Evolutionary conservation across 2,113 vertebrate species (phyloP), one percentile per base, ranked within the genome.

Genomic region (Labeo rohita): DNA sequence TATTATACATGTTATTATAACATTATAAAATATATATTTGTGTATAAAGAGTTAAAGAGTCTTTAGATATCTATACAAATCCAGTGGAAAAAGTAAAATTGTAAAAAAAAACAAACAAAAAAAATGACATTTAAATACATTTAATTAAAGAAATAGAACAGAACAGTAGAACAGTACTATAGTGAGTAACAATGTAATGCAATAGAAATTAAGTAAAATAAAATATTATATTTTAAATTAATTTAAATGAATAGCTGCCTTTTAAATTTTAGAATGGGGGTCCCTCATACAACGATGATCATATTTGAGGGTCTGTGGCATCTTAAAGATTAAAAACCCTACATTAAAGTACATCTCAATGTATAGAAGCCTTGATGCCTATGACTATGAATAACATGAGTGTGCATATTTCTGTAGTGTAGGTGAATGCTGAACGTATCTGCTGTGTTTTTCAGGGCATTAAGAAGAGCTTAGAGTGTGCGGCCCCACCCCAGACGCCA

Each of bases 361-460:
- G n/a, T 23, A 75, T 28, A 50, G 73, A 77, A 16, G 9, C 39
- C 0, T 45, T 45, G 39, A 72, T 72, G 47, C 1, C 34, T 36
- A 59, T 47, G 3, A 15, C 21, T n/a, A 13, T 23, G 21, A 23
- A 45, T 10, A 65, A 23, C 18, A 66, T 13, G 63, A 18, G 13
- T 56, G 10, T 84, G 39, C 45, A 8, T 28, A 45, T 45, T 45
- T 45, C 70, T 45, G 12, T 49, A 79, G 52, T 81, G 9, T 15
- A 47, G 43, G 50, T 76, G 49, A 80, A 85, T 43, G 28, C 54
- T 85, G 75, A 79, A 76, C 7, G n/a, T 16, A 28, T 28, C 13
- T 56, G 61, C 49, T 84, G 52, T 65, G 77, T 82, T 76, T 63
- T 63, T 56, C 52, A 89, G 88, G 47, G 77, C 65, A 74, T 45